These are phyloP conservation scores for Uria lomvia DNA, from an alignment of 2,113 vertebrate genomes.

Conservation along the genomic window DNA sequence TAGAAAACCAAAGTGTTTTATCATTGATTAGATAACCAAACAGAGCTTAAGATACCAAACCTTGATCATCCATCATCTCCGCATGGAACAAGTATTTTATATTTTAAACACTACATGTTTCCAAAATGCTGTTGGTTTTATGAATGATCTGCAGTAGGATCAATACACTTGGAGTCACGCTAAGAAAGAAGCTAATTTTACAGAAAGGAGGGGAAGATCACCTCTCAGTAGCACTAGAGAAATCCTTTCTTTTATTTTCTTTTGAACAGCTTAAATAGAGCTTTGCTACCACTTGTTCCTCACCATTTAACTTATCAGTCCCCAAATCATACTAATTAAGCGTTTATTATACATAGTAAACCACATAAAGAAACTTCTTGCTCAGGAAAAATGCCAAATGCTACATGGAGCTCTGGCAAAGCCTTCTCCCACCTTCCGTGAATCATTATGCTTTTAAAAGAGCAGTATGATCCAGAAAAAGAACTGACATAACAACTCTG, in stretches of 20 bases:
- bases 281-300: constrained; percentile 35
- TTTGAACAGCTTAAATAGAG: constrained; percentile 8
- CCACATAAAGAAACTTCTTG: constrained; percentile 46
- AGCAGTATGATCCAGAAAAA: not conserved
- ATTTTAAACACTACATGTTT: not conserved
- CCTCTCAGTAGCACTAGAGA: not conserved
- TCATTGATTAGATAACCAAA: not conserved
- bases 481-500: not conserved
- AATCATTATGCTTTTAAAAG: constrained; percentile 20
- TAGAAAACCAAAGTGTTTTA: not conserved
- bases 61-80: not conserved
- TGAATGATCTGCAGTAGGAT: not conserved
- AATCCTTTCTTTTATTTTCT: not conserved
- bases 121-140: not conserved
- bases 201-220: not conserved
- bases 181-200: not conserved
- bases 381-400: constrained; percentile 55
- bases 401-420: constrained; percentile 9
- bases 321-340: constrained; percentile 57
- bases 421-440: not conserved
- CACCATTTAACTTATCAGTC: constrained; percentile 53
- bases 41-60: not conserved
- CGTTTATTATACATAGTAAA: constrained; percentile 31
- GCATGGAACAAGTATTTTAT: not conserved
- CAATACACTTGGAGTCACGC: not conserved